Percentiles rank a stretch among this genome's conserved stretches.
These are phyloP conservation scores for Heteromyza rotundicornis DNA, from an alignment of 2,888 invertebrate genomes.

Conservation along the genomic window DNA sequence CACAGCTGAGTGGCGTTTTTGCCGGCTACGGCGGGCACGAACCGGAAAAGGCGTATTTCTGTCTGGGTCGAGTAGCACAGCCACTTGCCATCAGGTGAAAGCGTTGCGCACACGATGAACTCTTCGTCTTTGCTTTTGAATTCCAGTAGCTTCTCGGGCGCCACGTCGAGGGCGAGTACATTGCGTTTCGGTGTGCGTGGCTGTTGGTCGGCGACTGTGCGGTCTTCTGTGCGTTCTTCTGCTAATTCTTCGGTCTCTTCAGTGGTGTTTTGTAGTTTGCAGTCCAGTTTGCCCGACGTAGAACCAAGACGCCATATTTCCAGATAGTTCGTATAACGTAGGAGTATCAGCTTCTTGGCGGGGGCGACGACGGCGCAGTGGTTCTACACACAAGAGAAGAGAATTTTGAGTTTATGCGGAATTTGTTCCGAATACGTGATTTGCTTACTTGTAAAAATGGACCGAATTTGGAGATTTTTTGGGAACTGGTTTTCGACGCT, in stretches of 20 bases:
- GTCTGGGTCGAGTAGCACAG: slow-evolving; percentile 77
- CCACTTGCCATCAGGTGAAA: slow-evolving; percentile 75
- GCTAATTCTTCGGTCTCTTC: not conserved
- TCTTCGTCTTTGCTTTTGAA: slow-evolving; percentile 72
- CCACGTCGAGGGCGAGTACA: slow-evolving; percentile 47
- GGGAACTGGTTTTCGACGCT: slow-evolving; percentile 65
- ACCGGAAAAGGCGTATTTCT: slow-evolving; percentile 68
- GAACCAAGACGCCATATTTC: slow-evolving; percentile 72
- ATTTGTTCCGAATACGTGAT: not conserved
- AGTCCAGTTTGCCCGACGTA: slow-evolving; percentile 28
- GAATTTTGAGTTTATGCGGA: no score
- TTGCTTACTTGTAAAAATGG: slow-evolving; percentile 68
- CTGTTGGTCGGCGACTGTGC: slow-evolving; percentile 14
- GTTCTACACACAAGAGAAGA: slow-evolving; percentile 33
- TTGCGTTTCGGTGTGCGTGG: slow-evolving; percentile 24
- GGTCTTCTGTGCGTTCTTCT: no score
- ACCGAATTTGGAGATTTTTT: slow-evolving; percentile 71
- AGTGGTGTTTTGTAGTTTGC: slow-evolving; percentile 43
- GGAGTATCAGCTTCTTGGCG: slow-evolving; percentile 66
- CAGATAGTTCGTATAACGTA: slow-evolving; percentile 69
- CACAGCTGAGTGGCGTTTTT: slow-evolving; percentile 42
- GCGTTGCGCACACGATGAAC: slow-evolving; percentile 72
- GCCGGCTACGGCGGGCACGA: slow-evolving; percentile 40
- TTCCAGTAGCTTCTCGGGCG: slow-evolving; percentile 73
- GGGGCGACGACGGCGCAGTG: slow-evolving; percentile 67